These are phyloP conservation scores for Panzeria rudis DNA, from an alignment of 2,888 invertebrate species.

Conservation along the genomic window DNA sequence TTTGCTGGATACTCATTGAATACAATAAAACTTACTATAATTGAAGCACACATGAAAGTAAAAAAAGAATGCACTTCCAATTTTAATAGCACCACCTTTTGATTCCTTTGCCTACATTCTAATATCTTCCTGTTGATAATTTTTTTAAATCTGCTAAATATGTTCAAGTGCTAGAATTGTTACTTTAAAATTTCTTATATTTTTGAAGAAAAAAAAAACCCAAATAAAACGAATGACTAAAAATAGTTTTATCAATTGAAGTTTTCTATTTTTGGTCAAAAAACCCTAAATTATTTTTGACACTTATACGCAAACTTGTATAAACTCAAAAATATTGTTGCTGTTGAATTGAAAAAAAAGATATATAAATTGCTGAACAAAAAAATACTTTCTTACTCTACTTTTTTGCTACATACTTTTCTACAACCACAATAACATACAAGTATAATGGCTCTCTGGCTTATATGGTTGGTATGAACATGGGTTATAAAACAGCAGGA, in stretches of 20 bases:
- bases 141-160: constrained; percentile 30
- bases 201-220: background rate
- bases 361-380: constrained; percentile 11
- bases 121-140: background rate
- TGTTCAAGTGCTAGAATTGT: constrained; percentile 62
- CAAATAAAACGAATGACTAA: constrained; percentile 26
- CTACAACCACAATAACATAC: constrained; percentile 52
- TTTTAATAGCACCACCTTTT: background rate
- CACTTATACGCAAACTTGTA: background rate
- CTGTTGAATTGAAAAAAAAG: background rate
- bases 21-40: no score
- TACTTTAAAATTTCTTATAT: constrained; percentile 47
- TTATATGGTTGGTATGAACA: constrained; percentile 59
- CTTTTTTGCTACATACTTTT: constrained; percentile 7
- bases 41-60: no score
- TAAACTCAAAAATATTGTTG: constrained; percentile 6
- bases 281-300: constrained; percentile 2
- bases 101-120: no score
- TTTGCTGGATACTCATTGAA: no score
- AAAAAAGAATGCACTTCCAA: no score
- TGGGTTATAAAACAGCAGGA: constrained; percentile 69
- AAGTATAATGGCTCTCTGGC: constrained; percentile 51
- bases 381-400: constrained; percentile 30
- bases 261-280: background rate
- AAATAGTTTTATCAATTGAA: constrained; percentile 48